Conservation (phyloP, 2,888 invertebrate genomes). For the Phanerotoma sp. region DNA sequence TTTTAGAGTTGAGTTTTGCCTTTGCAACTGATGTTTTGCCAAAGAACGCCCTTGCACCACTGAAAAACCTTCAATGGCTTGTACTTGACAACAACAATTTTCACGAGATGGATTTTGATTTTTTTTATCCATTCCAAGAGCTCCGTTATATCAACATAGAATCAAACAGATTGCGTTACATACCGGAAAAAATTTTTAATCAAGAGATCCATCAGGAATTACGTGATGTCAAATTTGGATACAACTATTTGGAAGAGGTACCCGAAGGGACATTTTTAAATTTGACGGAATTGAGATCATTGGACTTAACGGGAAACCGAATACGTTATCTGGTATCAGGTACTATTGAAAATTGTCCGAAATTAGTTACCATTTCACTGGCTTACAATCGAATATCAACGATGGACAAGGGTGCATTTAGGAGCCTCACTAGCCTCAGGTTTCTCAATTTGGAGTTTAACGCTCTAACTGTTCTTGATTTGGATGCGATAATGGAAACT, state of each 20-base stretch:
- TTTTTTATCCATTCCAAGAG: slow-evolving; percentile 63
- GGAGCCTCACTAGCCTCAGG: slow-evolving; percentile 73
- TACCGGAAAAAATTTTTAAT: slow-evolving; percentile 71
- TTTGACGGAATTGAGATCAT: slow-evolving; percentile 72
- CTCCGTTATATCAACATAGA: slow-evolving; percentile 80
- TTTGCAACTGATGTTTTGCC: slow-evolving; percentile 79
- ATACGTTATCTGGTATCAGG: slow-evolving; percentile 68
- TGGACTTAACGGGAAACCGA: slow-evolving; percentile 78
- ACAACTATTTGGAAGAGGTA: slow-evolving; percentile 74
- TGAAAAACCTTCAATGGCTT: slow-evolving; percentile 77
- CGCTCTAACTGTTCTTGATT: slow-evolving; percentile 66
- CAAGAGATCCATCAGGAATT: slow-evolving; percentile 71
- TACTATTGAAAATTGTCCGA: slow-evolving; percentile 76
- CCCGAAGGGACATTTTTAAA: slow-evolving; percentile 71
- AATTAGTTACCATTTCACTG: slow-evolving; percentile 78
- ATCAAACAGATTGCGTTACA: slow-evolving; percentile 75
- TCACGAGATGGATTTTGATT: slow-evolving; percentile 70
- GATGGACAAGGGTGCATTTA: slow-evolving; percentile 73
- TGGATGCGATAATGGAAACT: slow-evolving; percentile 48
- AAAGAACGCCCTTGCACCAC: slow-evolving; percentile 71
- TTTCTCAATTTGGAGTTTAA: slow-evolving; percentile 82
- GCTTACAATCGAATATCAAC: slow-evolving; percentile 77
- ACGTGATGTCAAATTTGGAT: slow-evolving; percentile 77
- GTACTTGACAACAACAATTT: slow-evolving; percentile 88
- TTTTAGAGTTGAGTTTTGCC: slow-evolving; percentile 83